A percentile compares a stretch with the other conserved stretches of the same genome.
These are phyloP conservation scores for Galeopsomyia nigrocyanea DNA, from an alignment of 2,888 invertebrate genomes.

Conservation along the genomic window DNA sequence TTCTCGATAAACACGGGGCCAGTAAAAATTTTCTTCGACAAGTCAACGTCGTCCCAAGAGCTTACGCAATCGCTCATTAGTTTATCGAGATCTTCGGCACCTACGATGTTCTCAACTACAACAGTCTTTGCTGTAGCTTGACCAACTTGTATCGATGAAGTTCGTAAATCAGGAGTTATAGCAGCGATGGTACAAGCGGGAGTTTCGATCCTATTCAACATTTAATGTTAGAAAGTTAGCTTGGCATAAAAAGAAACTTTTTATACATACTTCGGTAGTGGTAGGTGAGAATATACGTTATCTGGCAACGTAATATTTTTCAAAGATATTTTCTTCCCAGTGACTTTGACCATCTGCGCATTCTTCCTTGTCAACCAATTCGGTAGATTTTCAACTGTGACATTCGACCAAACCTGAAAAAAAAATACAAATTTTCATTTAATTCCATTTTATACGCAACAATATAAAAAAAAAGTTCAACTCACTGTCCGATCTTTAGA, in stretches of 20 bases:
- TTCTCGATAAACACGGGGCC: constrained; percentile 48
- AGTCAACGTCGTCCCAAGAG: constrained; percentile 48
- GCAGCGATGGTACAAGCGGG: constrained; percentile 51
- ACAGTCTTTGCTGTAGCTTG: constrained; percentile 51
- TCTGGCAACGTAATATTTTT: constrained; percentile 62
- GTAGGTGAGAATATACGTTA: constrained; percentile 47
- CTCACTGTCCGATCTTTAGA: constrained; percentile 63
- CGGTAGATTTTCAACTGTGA: constrained; percentile 68
- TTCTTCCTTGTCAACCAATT: constrained; percentile 63
- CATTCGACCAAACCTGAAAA: constrained; percentile 67
- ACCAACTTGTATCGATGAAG: constrained; percentile 51
- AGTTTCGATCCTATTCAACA: constrained; percentile 51
- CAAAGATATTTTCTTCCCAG: constrained; percentile 70
- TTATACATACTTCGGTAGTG: constrained; percentile 51
- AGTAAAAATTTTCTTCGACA: constrained; percentile 49
- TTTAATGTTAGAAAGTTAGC: constrained; percentile 1
- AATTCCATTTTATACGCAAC: constrained; percentile 18
- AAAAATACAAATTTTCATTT: background rate
- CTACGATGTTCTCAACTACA: constrained; percentile 49
- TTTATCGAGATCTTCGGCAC: constrained; percentile 49
- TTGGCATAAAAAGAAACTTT: background rate
- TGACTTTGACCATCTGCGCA: constrained; percentile 67
- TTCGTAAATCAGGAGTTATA: constrained; percentile 51
- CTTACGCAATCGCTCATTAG: constrained; percentile 48
- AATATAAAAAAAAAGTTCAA: constrained; percentile 22